Evolutionary conservation across 2,797 vertebrate genomes (phyloP), one percentile per base, ranked within the genome.

Genomic region (Leucoraja ocellata): DNA sequence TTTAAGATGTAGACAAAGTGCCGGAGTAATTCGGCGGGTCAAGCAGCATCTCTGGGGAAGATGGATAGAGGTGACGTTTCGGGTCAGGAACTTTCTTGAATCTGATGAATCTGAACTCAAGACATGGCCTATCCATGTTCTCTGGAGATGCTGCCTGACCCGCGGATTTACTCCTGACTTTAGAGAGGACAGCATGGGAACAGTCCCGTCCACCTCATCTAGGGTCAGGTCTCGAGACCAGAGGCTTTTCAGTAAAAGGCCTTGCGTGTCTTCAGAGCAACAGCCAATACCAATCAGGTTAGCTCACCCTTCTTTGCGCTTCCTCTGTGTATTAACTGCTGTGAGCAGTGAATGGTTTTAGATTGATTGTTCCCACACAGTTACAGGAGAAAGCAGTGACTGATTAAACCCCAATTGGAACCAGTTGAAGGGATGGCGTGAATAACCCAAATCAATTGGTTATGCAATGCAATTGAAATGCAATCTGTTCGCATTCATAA

Each of bases 401-500:
- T 88, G 84, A 88, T 88, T 88, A 68, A 88, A 54, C 90, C 90
- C 71, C 90, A 58, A 92, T 46, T 76, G 73, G 68, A 92, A 39
- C 36, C 39, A 92, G 90, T 74, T 92, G 73, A 92, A 92, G 71
- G 71, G 84, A 68, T 88, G 84, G 84, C 68, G 84, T 88, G 84
- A 88, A 73, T 92, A 71, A 92, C 73, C 46, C 23, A 76, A 92
- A 92, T 92, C 90, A 92, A 76, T 92, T 36, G 74, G 90, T 54
- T 54, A 54, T 54, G 46, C 46, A 54, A 54, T 54, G 46, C 46
- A 54, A 92, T 92, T 73, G 90, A 92, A 92, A 92, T 71, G 71
- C 90, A 92, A 92, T 92, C 90, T 92, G 90, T 92, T 76, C 36
- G 16, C n/a, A 74, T 92, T 92, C 90, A 92, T 71, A 92, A 92